phyloP scores from a whole-genome alignment of 1,140 invertebrate genomes.

The Hyphantria cunea region DNA sequence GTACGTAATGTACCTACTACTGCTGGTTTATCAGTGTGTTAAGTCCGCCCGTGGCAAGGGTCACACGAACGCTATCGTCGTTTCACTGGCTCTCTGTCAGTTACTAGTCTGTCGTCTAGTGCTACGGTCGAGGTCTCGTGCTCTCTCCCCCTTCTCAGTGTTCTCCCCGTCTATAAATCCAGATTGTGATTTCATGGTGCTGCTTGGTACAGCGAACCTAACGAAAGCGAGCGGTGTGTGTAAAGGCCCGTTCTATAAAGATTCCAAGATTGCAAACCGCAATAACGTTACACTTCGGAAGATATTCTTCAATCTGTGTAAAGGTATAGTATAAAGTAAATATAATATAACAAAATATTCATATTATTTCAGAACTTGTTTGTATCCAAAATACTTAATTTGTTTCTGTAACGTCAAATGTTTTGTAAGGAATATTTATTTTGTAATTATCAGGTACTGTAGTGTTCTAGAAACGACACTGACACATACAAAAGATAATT shows the following conservation, averaged over 20 bases:
- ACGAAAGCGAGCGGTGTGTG: constrained; percentile 40
- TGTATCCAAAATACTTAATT: no score
- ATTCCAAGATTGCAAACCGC: constrained; percentile 40
- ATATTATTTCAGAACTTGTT: no score
- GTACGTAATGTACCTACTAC: no score
- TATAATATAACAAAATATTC: no score
- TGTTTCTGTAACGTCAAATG: no score
- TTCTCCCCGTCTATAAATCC: constrained; percentile 31
- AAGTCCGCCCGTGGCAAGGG: constrained; percentile 35
- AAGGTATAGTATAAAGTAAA: constrained; percentile 43
- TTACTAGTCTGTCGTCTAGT: constrained; percentile 50
- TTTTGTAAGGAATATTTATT: no score
- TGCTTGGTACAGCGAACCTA: constrained; percentile 42
- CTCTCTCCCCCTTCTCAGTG: constrained; percentile 29
- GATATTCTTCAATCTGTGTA: constrained; percentile 63
- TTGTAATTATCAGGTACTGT: no score
- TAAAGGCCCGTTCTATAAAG: constrained; percentile 30
- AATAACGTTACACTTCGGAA: constrained; percentile 32
- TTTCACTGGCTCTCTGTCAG: constrained; percentile 66
- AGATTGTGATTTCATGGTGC: constrained; percentile 68
- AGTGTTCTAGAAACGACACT: no score
- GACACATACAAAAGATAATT: no score
- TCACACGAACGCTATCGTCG: constrained; percentile 43
- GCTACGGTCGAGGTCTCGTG: constrained; percentile 40
- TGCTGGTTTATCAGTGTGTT: no score